Evolutionary conservation across 2,888 invertebrate species (phyloP).

Genomic region (Auanema sp.): DNA sequence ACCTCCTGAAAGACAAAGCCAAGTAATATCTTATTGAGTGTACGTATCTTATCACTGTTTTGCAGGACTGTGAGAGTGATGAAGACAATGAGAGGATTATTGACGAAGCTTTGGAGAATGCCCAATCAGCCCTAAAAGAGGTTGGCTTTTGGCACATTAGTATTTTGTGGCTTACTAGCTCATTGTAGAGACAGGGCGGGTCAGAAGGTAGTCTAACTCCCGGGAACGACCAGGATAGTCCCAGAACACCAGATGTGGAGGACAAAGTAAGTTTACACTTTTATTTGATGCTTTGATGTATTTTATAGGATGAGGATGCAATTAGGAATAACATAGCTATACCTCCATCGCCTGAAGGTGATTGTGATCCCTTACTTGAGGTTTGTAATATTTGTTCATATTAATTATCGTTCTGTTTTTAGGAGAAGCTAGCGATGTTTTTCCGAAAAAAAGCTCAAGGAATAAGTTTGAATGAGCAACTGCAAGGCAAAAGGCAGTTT

Average conservation of each 20-base stretch:
- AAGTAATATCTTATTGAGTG: slow-evolving; percentile 7
- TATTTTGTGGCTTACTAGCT: too few species aligned
- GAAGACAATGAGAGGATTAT: slow-evolving; percentile 35
- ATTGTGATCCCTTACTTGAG: slow-evolving; percentile 16
- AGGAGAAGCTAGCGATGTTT: slow-evolving; percentile 20
- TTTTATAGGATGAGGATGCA: neutral
- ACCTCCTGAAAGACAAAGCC: slow-evolving; percentile 28
- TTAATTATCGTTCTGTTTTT: slow-evolving; percentile 7
- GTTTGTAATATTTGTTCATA: neutral
- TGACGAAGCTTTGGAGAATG: slow-evolving; percentile 27
- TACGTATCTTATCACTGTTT: neutral
- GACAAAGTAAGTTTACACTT: too few species aligned
- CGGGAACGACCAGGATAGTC: slow-evolving; percentile 8
- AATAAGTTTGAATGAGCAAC: slow-evolving; percentile 27
- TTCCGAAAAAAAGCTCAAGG: slow-evolving; percentile 32
- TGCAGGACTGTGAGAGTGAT: slow-evolving; percentile 26
- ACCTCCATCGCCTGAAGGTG: slow-evolving; percentile 18
- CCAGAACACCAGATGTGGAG: slow-evolving; percentile 1
- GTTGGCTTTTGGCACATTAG: slow-evolving; percentile 3
- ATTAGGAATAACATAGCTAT: slow-evolving; percentile 4
- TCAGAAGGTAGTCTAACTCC: slow-evolving; percentile 8
- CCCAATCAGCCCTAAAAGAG: slow-evolving; percentile 18
- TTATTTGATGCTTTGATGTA: too few species aligned
- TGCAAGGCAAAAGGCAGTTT: slow-evolving; percentile 32
- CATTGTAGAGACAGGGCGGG: neutral